Percentiles rank a stretch among this genome's conserved stretches.
phyloP scores from a whole-genome alignment of 2,888 invertebrate species.

The Muschampia plurimacula region DNA sequence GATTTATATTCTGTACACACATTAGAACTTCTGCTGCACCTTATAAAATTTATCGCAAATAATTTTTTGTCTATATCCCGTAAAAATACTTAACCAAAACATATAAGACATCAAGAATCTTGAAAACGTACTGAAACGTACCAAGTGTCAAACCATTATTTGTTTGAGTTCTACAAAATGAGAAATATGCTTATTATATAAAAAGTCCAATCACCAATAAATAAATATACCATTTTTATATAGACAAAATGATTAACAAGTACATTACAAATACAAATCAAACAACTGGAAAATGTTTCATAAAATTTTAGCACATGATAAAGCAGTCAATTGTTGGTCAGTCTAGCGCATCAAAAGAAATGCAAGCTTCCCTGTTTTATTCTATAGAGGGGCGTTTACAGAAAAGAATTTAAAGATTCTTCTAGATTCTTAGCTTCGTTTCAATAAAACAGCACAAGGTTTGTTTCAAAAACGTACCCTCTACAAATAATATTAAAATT shows the following conservation, averaged over 20 bases:
- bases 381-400: constrained; percentile 38
- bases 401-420: background rate
- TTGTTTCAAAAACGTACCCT: background rate
- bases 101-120: no score
- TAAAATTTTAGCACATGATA: constrained; percentile 71
- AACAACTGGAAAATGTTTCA: constrained; percentile 50
- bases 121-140: no score
- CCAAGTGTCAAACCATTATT: background rate
- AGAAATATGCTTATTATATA: background rate
- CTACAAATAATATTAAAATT: background rate
- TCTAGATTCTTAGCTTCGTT: no score
- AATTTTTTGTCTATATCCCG: no score
- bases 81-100: no score
- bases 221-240: background rate
- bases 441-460: background rate
- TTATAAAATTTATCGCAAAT: no score
- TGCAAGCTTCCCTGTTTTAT: constrained; percentile 66
- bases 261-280: constrained; percentile 7
- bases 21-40: no score
- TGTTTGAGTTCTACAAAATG: background rate
- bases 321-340: constrained; percentile 68
- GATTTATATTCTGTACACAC: no score
- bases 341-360: constrained; percentile 70
- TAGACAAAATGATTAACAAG: background rate
- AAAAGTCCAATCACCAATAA: constrained; percentile 10